Evolutionary conservation across 1,140 invertebrate species (phyloP).

Genomic region (Gonatopus flavifemur): DNA sequence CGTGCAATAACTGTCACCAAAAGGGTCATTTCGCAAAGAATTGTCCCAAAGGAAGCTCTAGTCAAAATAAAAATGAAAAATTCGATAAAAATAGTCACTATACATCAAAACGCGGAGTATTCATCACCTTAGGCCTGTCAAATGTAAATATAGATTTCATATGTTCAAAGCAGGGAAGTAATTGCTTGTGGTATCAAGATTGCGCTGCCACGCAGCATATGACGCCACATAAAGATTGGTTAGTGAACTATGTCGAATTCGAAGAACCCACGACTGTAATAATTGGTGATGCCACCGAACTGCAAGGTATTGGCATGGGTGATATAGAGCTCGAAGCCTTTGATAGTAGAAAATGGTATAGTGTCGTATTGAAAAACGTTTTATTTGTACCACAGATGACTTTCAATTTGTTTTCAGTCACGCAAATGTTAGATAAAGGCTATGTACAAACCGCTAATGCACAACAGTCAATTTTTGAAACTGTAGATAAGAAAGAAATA

Average conservation of each 20-base stretch:
- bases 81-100: background rate
- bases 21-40: conserved; percentile 22
- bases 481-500: conserved; percentile 9
- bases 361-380: conserved; percentile 24
- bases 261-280: conserved; percentile 13
- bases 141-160: conserved; percentile 10
- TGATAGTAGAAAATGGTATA: conserved; percentile 22
- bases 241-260: conserved; percentile 12
- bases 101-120: conserved; percentile 7
- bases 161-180: conserved; percentile 1
- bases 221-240: conserved; percentile 18
- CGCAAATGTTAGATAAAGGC: conserved; percentile 24
- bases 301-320: conserved; percentile 21
- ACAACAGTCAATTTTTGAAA: conserved; percentile 14
- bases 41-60: conserved; percentile 5
- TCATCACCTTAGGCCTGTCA: conserved; percentile 21
- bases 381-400: conserved; percentile 27
- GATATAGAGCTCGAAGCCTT: conserved; percentile 23
- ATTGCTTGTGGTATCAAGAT: conserved; percentile 23
- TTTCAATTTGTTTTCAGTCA: conserved; percentile 33
- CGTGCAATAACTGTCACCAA: conserved; percentile 19
- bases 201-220: conserved; percentile 31
- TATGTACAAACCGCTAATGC: conserved; percentile 17
- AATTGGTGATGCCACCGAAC: conserved; percentile 21
- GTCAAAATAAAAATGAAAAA: background rate